Percentiles rank a stretch among this genome's conserved stretches.
Conservation (phyloP, 2,888 invertebrate genomes). For the Mystacides longicornis region DNA sequence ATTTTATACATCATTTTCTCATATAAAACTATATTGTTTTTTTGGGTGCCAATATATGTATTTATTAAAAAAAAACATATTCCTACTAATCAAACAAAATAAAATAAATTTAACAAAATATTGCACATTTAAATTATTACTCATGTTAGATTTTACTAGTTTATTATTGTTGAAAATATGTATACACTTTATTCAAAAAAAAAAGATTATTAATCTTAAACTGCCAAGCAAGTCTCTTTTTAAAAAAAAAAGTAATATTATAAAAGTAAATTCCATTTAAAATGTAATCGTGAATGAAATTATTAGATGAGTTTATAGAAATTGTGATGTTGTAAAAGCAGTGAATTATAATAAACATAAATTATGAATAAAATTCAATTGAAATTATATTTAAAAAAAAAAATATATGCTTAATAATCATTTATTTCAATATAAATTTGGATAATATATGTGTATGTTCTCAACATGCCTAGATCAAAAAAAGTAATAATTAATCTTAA, state of each 20-base stretch:
- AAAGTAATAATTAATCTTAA: no score
- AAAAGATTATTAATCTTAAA: not conserved
- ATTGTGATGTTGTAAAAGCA: no score
- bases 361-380: no score
- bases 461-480: not conserved
- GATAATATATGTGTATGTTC: no score
- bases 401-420: no score
- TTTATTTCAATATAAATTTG: no score
- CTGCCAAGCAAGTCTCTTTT: not conserved
- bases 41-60: constrained; percentile 17
- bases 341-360: no score
- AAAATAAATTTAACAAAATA: not conserved
- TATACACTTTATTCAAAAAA: not conserved
- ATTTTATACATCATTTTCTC: not conserved
- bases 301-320: no score
- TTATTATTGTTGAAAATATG: constrained; percentile 15
- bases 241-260: not conserved
- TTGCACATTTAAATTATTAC: constrained; percentile 4
- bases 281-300: no score
- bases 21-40: constrained; percentile 5
- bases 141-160: constrained; percentile 17
- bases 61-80: constrained; percentile 10
- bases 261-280: no score
- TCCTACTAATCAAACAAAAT: no score
- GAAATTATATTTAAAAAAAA: no score